Percentiles rank a stretch among this genome's conserved stretches.
These are phyloP conservation scores for Cassiopea andromeda DNA, from an alignment of 30 jellyfish, hydroid and myxozoan genomes.

Conservation along the genomic window DNA sequence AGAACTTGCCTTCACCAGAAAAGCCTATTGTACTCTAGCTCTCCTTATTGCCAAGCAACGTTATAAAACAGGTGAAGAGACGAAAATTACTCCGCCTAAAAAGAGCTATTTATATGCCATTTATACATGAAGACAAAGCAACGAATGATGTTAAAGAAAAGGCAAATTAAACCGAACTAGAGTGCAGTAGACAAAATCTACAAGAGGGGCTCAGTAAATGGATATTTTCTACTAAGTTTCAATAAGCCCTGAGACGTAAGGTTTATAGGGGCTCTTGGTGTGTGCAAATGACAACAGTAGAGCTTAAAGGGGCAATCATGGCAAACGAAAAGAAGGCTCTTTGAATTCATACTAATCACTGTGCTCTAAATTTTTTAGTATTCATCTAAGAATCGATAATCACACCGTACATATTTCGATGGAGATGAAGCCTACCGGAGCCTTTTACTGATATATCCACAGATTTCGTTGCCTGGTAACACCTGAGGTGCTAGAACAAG, in stretches of 20 bases:
- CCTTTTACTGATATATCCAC: conserved; percentile 51
- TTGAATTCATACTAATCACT: conserved; percentile 56
- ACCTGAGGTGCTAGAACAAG: conserved; percentile 45
- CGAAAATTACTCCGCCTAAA: background rate
- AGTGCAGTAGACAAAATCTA: background rate
- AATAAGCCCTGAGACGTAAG: conserved; percentile 33
- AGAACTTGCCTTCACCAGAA: too few species aligned
- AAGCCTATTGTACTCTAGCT: too few species aligned
- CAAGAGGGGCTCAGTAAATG: conserved; percentile 12
- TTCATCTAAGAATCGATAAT: conserved; percentile 52
- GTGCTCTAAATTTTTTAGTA: conserved; percentile 43
- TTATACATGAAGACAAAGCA: background rate
- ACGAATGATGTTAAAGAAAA: background rate
- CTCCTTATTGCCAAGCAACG: background rate
- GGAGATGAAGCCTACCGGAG: conserved; percentile 51
- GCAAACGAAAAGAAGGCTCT: conserved; percentile 47
- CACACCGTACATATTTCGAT: conserved; percentile 57
- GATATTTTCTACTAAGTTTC: conserved; percentile 20
- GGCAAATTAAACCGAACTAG: background rate
- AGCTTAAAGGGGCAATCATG: conserved; percentile 61
- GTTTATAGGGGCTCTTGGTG: conserved; percentile 45
- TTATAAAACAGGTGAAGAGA: background rate
- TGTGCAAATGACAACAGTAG: conserved; percentile 31
- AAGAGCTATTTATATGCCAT: background rate
- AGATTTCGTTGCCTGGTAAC: conserved; percentile 48